These are phyloP conservation scores for Sarcoramphus papa DNA, from an alignment of 2,797 vertebrate genomes.

Conservation along the genomic window DNA sequence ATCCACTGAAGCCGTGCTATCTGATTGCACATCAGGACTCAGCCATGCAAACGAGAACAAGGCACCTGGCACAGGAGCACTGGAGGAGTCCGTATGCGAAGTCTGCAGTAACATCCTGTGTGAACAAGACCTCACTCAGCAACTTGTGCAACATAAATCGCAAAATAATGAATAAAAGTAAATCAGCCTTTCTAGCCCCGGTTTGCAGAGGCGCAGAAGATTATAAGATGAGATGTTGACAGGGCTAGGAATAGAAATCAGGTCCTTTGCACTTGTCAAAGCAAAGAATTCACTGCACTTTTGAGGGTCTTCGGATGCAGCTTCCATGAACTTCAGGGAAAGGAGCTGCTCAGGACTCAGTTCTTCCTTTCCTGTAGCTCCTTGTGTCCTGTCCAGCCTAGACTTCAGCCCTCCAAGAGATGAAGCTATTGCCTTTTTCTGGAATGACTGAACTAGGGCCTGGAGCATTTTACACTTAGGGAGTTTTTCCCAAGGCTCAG, in stretches of 20 bases:
- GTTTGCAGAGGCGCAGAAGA: not conserved
- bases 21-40: not conserved
- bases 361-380: not conserved
- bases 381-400: not conserved
- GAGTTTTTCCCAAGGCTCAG: not conserved
- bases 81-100: not conserved
- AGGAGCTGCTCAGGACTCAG: not conserved
- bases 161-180: not conserved
- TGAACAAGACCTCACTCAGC: not conserved
- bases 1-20: not conserved
- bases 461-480: not conserved
- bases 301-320: not conserved
- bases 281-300: not conserved
- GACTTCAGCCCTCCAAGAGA: not conserved
- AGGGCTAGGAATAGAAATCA: conserved; percentile 3
- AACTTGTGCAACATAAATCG: not conserved
- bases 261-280: not conserved
- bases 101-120: not conserved
- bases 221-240: not conserved
- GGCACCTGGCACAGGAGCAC: not conserved
- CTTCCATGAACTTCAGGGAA: not conserved
- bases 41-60: not conserved
- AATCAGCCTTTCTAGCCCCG: not conserved
- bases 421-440: not conserved
- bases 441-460: not conserved